phyloP scores from a whole-genome alignment of 2,113 vertebrate genomes.

The Leptobrachium leishanense region DNA sequence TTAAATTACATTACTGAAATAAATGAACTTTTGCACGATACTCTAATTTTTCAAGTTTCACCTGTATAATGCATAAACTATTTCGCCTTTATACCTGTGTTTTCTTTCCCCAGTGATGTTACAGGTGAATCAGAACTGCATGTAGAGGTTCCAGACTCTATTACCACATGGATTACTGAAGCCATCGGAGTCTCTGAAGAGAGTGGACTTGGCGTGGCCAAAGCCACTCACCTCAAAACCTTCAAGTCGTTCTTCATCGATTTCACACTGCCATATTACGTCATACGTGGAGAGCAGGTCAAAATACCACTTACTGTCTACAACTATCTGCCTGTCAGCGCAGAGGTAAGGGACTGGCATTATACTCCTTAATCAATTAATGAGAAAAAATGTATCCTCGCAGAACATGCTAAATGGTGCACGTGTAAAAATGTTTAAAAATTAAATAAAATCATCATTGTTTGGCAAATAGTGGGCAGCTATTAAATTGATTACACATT shows the following conservation, averaged over 20 bases:
- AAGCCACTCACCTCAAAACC: slow-evolving; percentile 72
- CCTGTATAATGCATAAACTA: no score
- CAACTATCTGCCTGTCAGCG: slow-evolving; percentile 80
- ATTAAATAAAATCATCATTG: no score
- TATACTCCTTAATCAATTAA: neutral
- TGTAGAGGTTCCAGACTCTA: slow-evolving; percentile 83
- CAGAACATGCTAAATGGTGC: no score
- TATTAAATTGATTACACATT: no score
- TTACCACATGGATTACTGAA: slow-evolving; percentile 87
- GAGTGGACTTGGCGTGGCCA: slow-evolving; percentile 77
- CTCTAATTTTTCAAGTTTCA: no score
- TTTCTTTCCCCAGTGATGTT: slow-evolving; percentile 55
- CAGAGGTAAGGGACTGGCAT: slow-evolving; percentile 69
- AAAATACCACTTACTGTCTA: slow-evolving; percentile 86
- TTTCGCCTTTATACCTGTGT: neutral
- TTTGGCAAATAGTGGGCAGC: no score
- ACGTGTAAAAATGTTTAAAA: no score
- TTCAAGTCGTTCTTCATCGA: slow-evolving; percentile 91
- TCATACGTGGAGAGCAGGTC: slow-evolving; percentile 87
- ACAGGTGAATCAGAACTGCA: slow-evolving; percentile 76
- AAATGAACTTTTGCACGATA: no score
- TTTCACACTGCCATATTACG: slow-evolving; percentile 79
- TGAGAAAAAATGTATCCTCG: no score
- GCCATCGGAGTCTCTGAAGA: slow-evolving; percentile 76
- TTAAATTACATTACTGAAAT: no score